Conservation (phyloP, 2,888 invertebrate species). For the Cryptus viduatorius region DNA sequence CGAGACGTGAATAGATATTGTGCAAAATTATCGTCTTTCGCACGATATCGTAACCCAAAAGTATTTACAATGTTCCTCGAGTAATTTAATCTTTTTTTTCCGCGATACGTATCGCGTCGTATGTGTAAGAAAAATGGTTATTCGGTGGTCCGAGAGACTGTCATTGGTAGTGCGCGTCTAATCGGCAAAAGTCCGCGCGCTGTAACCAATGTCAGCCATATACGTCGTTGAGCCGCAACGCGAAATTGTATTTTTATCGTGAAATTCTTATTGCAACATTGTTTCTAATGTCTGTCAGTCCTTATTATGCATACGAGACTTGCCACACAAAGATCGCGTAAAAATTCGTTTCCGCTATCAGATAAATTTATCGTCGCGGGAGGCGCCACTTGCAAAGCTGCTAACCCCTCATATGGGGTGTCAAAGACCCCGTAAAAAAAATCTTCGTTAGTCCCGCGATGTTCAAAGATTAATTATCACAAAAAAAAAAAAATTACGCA, state of each 20-base stretch:
- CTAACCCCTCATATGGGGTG: too few species aligned
- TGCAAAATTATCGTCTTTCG: slow-evolving; percentile 20
- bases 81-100: background rate
- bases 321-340: background rate
- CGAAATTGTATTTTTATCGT: background rate
- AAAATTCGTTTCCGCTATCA: background rate
- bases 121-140: background rate
- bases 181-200: background rate
- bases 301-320: background rate
- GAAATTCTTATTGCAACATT: background rate
- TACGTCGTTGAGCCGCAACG: background rate
- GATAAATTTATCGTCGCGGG: background rate
- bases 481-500: too few species aligned
- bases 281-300: background rate
- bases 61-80: slow-evolving; percentile 15
- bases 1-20: slow-evolving; percentile 20
- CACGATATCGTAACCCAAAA: slow-evolving; percentile 18
- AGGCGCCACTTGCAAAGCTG: background rate
- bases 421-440: too few species aligned
- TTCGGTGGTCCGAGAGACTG: slow-evolving; percentile 1
- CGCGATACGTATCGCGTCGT: slow-evolving; percentile 13
- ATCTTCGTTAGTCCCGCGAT: too few species aligned
- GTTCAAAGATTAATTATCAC: too few species aligned
- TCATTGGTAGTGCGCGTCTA: background rate
- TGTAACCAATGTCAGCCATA: background rate